Percentiles rank a stretch among this genome's conserved stretches.
Evolutionary conservation across 1,140 invertebrate genomes (phyloP).

Genomic region (Monomorium pharaonis): DNA sequence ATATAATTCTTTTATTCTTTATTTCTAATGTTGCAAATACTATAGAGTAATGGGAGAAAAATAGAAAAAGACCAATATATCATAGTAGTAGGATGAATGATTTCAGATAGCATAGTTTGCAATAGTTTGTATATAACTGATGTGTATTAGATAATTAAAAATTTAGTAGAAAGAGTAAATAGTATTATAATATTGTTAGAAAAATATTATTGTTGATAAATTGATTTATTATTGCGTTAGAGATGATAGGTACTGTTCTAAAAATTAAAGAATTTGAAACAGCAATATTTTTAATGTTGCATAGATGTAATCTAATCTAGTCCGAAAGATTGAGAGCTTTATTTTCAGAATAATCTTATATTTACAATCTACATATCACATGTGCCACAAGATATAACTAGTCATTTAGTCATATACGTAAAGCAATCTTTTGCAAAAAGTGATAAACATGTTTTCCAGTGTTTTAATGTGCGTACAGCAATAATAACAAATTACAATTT

Average conservation of each 20-base stretch:
- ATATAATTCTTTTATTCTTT: slow-evolving; percentile 34
- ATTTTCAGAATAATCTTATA: slow-evolving; percentile 39
- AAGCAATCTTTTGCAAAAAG: slow-evolving; percentile 41
- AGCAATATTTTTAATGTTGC: slow-evolving; percentile 8
- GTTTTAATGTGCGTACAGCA: slow-evolving; percentile 10
- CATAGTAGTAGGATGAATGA: neutral
- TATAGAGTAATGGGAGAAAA: neutral
- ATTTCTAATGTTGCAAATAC: slow-evolving; percentile 27
- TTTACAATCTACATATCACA: slow-evolving; percentile 42
- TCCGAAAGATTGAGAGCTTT: slow-evolving; percentile 22
- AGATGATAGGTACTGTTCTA: slow-evolving; percentile 28
- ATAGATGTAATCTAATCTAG: slow-evolving; percentile 36
- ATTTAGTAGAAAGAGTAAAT: slow-evolving; percentile 6
- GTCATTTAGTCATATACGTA: slow-evolving; percentile 24
- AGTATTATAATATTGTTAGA: neutral
- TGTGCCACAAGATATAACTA: slow-evolving; percentile 36
- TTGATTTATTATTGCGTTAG: neutral
- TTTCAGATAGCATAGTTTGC: slow-evolving; percentile 6
- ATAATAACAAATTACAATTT: slow-evolving; percentile 17
- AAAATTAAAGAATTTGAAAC: slow-evolving; percentile 10
- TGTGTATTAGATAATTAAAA: slow-evolving; percentile 27
- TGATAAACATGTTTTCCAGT: slow-evolving; percentile 32
- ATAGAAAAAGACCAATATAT: neutral
- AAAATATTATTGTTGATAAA: slow-evolving; percentile 4
- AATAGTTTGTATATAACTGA: slow-evolving; percentile 7